Base-by-base conservation (phyloP, 2,113 vertebrate genomes). In the Callionymus lyra region DNA sequence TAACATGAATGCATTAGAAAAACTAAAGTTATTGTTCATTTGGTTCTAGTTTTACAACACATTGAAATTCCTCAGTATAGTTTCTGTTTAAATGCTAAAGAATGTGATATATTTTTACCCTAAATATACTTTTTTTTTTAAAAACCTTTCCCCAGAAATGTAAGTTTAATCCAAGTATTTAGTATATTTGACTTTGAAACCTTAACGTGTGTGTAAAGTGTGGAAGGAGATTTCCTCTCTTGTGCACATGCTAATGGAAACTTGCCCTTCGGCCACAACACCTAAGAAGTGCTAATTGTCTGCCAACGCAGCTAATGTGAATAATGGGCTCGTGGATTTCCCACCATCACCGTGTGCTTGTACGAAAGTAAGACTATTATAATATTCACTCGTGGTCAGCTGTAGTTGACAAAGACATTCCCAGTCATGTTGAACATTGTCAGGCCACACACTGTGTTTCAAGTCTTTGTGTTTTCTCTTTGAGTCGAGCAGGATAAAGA, bases 201-300 rank as follows among this genome's bases (percentile, higher is more conserved):
- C 44, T 51, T 70, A 72, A 53, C 19, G 35, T 56, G 68, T 74
- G 56, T 59, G 63, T 72, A 50, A 61, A 37, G 40, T 40, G 11
- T 5, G 44, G 39, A 45, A 58, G 57, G 6, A 47, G 17, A 76
- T 76, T 74, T 65, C 48, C 58, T 74, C 72, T 41, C 45, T 58
- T 63, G 53, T 53, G 10, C 6, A 33, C 32, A 56, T 72, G 31
- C 31, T 64, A 44, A 31, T 40, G 59, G 46, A 65, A 34, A 47
- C 50, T 34, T 67, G 72, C 78, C 73, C 53, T 9, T 50, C 43
- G 76, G 72, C 63, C 58, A 17, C 31, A 38, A 17, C 61, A 68
- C 60, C 52, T 63, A 45, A 47, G 16, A 15, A 18, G 31, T 16
- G 41, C 43, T 82, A 81, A 83, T 81, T 82, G 66, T 67, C 62